Conservation (phyloP, 2,113 vertebrate species). For the Oncorhynchus clarkii region DNA sequence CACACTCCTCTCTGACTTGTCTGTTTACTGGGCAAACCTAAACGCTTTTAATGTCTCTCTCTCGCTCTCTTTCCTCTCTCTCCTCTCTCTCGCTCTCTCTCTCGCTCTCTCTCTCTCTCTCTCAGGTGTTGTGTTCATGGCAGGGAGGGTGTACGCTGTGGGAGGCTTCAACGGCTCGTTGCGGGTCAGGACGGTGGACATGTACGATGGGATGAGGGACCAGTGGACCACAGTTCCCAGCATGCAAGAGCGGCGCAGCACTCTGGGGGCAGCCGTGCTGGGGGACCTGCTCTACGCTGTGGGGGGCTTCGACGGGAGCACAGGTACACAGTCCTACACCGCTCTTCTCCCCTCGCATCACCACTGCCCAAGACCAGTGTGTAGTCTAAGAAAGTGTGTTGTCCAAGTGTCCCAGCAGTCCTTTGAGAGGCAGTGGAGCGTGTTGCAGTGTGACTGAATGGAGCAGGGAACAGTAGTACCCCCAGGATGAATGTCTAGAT, state of each 20-base stretch:
- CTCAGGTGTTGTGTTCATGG: slow-evolving; percentile 90
- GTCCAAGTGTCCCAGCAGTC: background rate
- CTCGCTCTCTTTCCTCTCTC: background rate
- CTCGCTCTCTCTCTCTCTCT: no score
- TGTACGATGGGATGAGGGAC: slow-evolving; percentile 86
- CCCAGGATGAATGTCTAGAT: background rate
- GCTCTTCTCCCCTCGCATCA: background rate
- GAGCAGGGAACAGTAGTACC: background rate
- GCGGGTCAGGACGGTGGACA: slow-evolving; percentile 88
- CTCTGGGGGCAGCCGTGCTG: slow-evolving; percentile 86
- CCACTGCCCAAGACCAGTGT: background rate
- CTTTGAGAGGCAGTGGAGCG: background rate
- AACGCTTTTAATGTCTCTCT: no score
- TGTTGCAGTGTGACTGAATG: background rate
- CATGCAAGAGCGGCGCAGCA: slow-evolving; percentile 95
- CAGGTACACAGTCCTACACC: slow-evolving; percentile 72
- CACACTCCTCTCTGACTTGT: no score
- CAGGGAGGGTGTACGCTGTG: slow-evolving; percentile 86
- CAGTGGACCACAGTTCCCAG: slow-evolving; percentile 89
- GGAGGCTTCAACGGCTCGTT: slow-evolving; percentile 93
- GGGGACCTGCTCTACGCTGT: slow-evolving; percentile 92
- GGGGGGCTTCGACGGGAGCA: slow-evolving; percentile 94
- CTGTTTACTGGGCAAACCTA: no score
- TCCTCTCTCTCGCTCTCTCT: no score
- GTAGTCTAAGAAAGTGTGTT: background rate